Conservation (phyloP, 2,113 vertebrate species). For the Hippopotamus amphibius region DNA sequence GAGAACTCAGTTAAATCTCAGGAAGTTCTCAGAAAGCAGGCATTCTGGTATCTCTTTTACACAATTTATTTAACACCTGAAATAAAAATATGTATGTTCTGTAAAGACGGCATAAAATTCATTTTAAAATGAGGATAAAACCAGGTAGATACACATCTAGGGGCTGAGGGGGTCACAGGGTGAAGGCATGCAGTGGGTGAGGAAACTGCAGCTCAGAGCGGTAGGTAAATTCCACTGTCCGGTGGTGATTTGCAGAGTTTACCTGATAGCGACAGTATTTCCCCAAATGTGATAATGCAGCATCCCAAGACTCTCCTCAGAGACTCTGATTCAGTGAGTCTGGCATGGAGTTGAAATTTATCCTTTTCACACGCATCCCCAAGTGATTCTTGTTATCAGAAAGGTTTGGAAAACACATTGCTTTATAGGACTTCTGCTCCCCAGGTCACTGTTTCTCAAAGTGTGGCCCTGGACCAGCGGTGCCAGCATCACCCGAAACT, state of each 20-base stretch:
- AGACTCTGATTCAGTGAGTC: not conserved
- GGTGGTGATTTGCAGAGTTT: too few species aligned
- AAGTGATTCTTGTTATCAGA: not conserved
- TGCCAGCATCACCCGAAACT: not conserved
- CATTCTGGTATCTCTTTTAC: not conserved
- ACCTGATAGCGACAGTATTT: not conserved
- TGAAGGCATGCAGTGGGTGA: not conserved
- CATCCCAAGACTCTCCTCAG: not conserved
- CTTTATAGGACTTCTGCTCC: not conserved
- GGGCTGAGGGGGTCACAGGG: not conserved
- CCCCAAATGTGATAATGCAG: not conserved
- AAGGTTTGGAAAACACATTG: not conserved
- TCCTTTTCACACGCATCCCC: not conserved
- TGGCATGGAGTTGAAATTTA: not conserved
- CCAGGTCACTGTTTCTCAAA: not conserved
- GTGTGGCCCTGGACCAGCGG: not conserved
- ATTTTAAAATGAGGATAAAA: not conserved
- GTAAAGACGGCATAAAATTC: not conserved
- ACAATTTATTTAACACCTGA: not conserved
- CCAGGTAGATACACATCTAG: not conserved
- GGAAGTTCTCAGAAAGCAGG: slow-evolving; percentile 30
- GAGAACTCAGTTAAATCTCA: not conserved
- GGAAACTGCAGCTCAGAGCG: rapidly evolving
- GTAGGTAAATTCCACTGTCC: not conserved
- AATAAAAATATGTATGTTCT: not conserved